Evolutionary conservation across 1,140 invertebrate species (phyloP), one percentile per base, ranked within the genome.

Genomic region (Arctopsyche grandis): DNA sequence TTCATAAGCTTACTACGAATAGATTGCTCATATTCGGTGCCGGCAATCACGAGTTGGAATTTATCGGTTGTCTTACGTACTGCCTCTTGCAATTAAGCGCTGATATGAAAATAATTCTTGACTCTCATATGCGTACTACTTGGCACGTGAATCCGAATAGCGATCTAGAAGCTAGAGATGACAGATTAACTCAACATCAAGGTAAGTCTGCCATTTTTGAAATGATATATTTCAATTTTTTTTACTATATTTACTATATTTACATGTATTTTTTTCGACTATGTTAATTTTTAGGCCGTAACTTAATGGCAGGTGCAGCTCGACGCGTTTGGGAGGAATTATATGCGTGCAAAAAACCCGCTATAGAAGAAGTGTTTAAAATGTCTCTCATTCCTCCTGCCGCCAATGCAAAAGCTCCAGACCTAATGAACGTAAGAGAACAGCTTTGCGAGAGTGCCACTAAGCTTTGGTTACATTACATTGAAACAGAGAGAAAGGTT

Each of bases 301-400:
- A 96, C 86, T 88, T 98, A 44, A 96, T 99, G 88, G 93, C 94
- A 1, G 93, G 94, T 12, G 97, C 97, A 14, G 97, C 98, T 0
- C 93, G 93, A 46, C 91, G 97, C 81, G 97, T 99, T 0, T 99
- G 98, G 98, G 97, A 98, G 84, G 97, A 99, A 86, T 87, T 99
- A 7, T 99, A 98, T 85, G 93, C 97, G 0, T 96, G 94, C 83
- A 99, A 99, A 85, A 99, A 99, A 88, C 96, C 96, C 0, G 96
- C 98, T 1, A 96, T 97, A 74, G 95, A 97, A 84, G 95, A 97
- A 85, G 94, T 97, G 58, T 98, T 98, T 84, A 98, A 98, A 88
- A 92, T 96, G 10, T 94, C 93, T 26, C 88, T 98, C 5, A 90
- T 91, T 7, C 83, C 89, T 48, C 92, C 95, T 14, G 85, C 90